Evolutionary conservation across 2,113 vertebrate genomes (phyloP).

Genomic region (Montifringilla adamsi): DNA sequence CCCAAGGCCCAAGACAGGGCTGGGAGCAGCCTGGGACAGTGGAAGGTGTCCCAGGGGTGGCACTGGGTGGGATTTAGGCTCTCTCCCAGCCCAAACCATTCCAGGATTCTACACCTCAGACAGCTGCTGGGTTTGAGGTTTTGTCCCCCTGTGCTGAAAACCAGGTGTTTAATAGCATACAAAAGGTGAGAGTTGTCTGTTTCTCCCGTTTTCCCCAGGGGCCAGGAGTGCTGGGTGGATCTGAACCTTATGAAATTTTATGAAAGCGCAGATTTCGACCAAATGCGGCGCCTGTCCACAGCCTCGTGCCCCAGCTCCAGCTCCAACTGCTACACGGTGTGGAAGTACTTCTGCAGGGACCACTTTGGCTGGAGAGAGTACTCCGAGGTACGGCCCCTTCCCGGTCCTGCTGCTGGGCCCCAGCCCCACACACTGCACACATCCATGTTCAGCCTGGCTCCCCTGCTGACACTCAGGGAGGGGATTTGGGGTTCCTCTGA

Average conservation of each 20-base stretch:
- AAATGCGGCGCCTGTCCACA: constrained; percentile 86
- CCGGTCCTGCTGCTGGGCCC: not conserved
- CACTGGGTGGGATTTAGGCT: accelerated
- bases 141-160: not conserved
- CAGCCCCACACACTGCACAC: accelerated
- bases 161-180: accelerated
- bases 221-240: constrained; percentile 89
- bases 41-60: not conserved
- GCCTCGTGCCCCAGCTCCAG: constrained; percentile 79
- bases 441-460: too few relatives aligned
- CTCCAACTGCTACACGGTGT: constrained; percentile 88
- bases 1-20: accelerated
- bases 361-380: constrained; percentile 99
- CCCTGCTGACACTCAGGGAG: not conserved
- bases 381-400: constrained; percentile 83
- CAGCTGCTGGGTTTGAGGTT: not conserved
- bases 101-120: not conserved
- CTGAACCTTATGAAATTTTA: constrained; percentile 88
- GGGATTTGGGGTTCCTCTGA: not conserved
- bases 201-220: constrained; percentile 71
- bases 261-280: constrained; percentile 89
- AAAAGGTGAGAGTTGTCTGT: not conserved
- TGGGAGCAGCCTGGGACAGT: not conserved
- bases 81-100: not conserved
- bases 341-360: constrained; percentile 99